These are phyloP conservation scores for Hypolimnas misippus DNA, from an alignment of 2,888 invertebrate genomes.

Conservation along the genomic window DNA sequence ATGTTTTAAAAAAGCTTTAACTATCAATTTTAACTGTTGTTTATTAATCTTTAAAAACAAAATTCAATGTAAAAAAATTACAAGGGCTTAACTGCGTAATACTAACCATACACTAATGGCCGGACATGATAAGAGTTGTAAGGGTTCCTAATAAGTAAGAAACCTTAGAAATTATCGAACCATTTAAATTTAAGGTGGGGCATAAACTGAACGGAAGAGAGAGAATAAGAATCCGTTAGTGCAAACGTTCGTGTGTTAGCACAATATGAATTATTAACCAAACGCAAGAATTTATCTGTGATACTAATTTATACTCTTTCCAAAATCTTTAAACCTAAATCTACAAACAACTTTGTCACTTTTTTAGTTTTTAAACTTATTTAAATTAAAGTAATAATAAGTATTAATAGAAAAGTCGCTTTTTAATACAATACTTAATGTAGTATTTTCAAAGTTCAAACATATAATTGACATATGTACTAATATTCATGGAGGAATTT, in stretches of 20 bases:
- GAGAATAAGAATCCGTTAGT: slow-evolving; percentile 37
- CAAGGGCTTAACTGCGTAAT: neutral
- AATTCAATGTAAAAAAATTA: neutral
- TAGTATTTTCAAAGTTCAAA: too few relatives aligned
- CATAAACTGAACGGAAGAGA: slow-evolving; percentile 31
- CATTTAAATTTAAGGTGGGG: slow-evolving; percentile 14
- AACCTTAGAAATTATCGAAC: slow-evolving; percentile 29
- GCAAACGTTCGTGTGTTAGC: slow-evolving; percentile 57
- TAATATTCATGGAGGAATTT: too few relatives aligned
- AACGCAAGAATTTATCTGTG: slow-evolving; percentile 50
- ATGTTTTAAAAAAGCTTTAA: too few relatives aligned
- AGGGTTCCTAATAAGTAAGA: slow-evolving; percentile 37
- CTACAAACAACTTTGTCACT: neutral
- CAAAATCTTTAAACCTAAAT: slow-evolving; percentile 4
- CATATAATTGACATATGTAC: too few relatives aligned
- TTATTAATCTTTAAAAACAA: too few relatives aligned
- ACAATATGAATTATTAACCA: slow-evolving; percentile 71
- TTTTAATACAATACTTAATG: too few relatives aligned
- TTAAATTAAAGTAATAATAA: neutral
- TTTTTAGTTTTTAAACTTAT: neutral
- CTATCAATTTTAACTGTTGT: too few relatives aligned
- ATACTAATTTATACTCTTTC: slow-evolving; percentile 23
- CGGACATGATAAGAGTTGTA: slow-evolving; percentile 31
- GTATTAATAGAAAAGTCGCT: too few relatives aligned
- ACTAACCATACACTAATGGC: slow-evolving; percentile 13